Base-by-base conservation (phyloP, 2,888 invertebrate genomes). In the Mythimna albipuncta region DNA sequence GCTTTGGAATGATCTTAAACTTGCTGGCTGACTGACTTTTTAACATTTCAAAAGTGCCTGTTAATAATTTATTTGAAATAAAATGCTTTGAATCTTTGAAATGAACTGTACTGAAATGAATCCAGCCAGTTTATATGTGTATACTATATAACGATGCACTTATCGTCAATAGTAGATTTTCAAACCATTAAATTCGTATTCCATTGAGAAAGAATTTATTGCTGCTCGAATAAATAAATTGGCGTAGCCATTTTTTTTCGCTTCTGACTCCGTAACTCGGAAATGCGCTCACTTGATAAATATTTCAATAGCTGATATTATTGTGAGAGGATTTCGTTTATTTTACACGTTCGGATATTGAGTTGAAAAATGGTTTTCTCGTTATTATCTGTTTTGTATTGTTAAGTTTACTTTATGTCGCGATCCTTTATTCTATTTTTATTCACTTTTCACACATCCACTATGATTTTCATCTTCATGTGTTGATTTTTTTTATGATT, bases 221-320 rank as follows among this genome's bases (percentile, higher is more conserved):
- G 59, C 19, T 19, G 38, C 13, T 54, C 21, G 59, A 64, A 63
- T 70, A 32, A 79, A 50, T 63, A 13, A 13, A 52, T 58, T 59
- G 1, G 16, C 2, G 13, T 6, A 11, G 7, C 19, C n/a, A 16
- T 35, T 58, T 76, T 66, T 41, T 55, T 54, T 41, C 41, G 11
- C 5, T 63, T 55, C 10, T 50, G 35, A 54, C n/a, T 26, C 26
- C 11, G 38, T 44, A 11, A 32, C 66, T 52, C 32, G 11, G 38
- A n/a, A 26, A 55, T 69, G n/a, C 38, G 32, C 47, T 41, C 54
- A 16, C 54, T 69, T 19, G 21, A 21, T 41, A 52, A 74, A 72
- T 74, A 58, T 41, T 69, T 61, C 1, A 38, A 50, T 50, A 13
- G 38, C 35, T 59, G 58, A 19, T 35, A 65, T 52, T 62, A 16